Percentiles rank a stretch among this genome's conserved stretches.
phyloP scores from a whole-genome alignment of 2,888 invertebrate species.

The Uloborus plumipes region DNA sequence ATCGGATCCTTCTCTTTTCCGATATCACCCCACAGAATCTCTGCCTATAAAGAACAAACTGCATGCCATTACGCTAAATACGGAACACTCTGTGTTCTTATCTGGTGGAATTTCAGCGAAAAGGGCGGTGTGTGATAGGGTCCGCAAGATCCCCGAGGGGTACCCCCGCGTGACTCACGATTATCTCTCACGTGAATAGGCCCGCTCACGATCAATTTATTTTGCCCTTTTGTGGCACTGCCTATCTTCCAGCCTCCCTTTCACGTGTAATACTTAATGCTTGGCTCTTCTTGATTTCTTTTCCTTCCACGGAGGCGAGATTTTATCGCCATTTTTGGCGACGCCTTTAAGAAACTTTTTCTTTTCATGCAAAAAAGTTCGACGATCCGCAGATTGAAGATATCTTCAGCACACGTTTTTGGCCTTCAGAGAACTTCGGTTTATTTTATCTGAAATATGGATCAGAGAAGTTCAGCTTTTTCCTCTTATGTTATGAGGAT shows the following conservation, averaged over 20 bases:
- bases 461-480: too few species aligned
- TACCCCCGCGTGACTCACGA: conserved; percentile 60
- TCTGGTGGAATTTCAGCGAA: conserved; percentile 30
- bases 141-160: conserved; percentile 41
- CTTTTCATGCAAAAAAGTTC: conserved; percentile 22
- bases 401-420: conserved; percentile 37
- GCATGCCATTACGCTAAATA: conserved; percentile 53
- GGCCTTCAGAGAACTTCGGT: conserved; percentile 23
- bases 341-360: conserved; percentile 39
- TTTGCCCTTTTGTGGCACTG: conserved; percentile 53
- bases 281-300: conserved; percentile 9
- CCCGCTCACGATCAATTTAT: conserved; percentile 63
- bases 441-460: too few species aligned
- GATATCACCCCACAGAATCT: conserved; percentile 24
- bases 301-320: conserved; percentile 25
- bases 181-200: conserved; percentile 61
- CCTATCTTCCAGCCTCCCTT: conserved; percentile 22
- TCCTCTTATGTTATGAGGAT: too few species aligned
- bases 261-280: conserved; percentile 48
- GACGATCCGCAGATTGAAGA: conserved; percentile 43
- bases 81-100: conserved; percentile 40
- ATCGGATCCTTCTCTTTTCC: conserved; percentile 1
- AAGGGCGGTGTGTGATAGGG: conserved; percentile 49
- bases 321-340: conserved; percentile 57
- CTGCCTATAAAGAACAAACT: conserved; percentile 23